Conservation (phyloP, 1,140 invertebrate species). For the Diachasma alloeum region DNA sequence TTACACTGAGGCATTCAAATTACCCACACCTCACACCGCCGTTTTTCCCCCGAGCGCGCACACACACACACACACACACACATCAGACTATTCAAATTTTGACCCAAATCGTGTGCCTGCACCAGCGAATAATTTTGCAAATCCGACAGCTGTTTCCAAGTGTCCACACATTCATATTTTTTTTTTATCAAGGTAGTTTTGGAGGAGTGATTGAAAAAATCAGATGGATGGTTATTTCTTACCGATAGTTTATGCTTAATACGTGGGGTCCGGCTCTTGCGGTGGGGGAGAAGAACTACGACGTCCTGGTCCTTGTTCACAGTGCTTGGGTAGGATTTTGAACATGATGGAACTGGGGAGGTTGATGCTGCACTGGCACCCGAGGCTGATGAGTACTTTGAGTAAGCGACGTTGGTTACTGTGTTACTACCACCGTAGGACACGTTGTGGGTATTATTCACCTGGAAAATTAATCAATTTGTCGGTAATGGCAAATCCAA, state of each 20-base stretch:
- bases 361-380: constrained; percentile 30
- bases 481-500: background rate
- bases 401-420: constrained; percentile 70
- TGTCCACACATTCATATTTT: background rate
- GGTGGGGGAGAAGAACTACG: constrained; percentile 52
- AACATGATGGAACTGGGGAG: constrained; percentile 37
- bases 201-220: background rate
- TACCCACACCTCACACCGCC: background rate
- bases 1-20: constrained; percentile 22
- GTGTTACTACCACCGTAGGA: constrained; percentile 70
- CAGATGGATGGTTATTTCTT: constrained; percentile 24
- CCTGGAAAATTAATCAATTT: constrained; percentile 43
- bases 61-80: background rate
- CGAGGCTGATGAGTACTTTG: constrained; percentile 57
- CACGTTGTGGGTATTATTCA: constrained; percentile 78
- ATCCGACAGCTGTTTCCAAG: constrained; percentile 14
- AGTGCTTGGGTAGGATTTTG: constrained; percentile 15
- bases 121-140: constrained; percentile 17
- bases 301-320: constrained; percentile 53
- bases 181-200: background rate
- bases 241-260: constrained; percentile 58
- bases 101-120: constrained; percentile 24
- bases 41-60: background rate
- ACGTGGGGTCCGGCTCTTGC: constrained; percentile 51
- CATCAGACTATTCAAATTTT: constrained; percentile 32